These are phyloP conservation scores for Nomada goodeniana DNA, from an alignment of 2,888 invertebrate species.

Conservation along the genomic window DNA sequence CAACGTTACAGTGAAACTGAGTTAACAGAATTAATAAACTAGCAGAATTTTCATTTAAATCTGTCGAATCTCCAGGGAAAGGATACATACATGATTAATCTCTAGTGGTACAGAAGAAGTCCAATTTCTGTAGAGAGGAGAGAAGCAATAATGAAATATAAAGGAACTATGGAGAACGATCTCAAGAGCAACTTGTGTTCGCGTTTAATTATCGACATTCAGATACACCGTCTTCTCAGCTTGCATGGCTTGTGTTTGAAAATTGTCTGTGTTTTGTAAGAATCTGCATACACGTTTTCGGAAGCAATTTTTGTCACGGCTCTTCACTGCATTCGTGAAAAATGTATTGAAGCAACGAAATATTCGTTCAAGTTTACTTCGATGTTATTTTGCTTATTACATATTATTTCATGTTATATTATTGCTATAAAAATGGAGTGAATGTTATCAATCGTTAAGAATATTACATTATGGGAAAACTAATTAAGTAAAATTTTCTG, in stretches of 20 bases:
- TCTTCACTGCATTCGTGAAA: not conserved
- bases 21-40: not conserved
- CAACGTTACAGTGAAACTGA: not conserved
- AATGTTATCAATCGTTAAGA: no score
- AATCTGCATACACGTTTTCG: not conserved
- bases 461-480: no score
- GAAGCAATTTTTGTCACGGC: not conserved
- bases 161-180: conserved; percentile 31
- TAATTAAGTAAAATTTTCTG: no score
- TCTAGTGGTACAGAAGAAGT: conserved; percentile 2
- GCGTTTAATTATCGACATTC: conserved; percentile 59
- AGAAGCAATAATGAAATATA: conserved; percentile 39
- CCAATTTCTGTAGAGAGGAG: conserved; percentile 18
- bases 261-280: not conserved
- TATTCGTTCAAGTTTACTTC: no score
- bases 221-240: conserved; percentile 28
- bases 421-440: no score
- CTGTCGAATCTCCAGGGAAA: not conserved
- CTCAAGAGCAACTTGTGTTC: conserved; percentile 33
- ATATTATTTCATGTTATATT: no score
- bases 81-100: not conserved
- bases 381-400: no score
- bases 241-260: conserved; percentile 2
- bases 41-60: not conserved
- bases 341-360: no score